phyloP scores from a whole-genome alignment of 1,140 invertebrate genomes.

The Saccostrea glomerata region DNA sequence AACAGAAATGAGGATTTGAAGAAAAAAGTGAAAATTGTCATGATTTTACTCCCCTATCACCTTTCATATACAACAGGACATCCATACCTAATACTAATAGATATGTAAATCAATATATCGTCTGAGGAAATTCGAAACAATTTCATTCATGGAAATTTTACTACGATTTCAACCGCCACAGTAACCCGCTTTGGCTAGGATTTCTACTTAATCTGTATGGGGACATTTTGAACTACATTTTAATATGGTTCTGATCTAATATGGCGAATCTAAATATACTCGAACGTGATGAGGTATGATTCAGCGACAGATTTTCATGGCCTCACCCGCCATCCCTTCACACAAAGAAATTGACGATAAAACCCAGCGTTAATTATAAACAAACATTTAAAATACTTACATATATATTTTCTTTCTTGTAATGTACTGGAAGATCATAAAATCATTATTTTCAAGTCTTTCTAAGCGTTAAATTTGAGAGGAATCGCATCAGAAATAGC shows the following conservation, averaged over 20 bases:
- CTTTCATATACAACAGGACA: too few species aligned
- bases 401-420: conserved; percentile 14
- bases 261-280: background rate
- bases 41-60: too few species aligned
- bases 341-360: background rate
- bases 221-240: background rate
- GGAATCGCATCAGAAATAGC: background rate
- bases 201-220: background rate
- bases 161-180: background rate
- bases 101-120: background rate
- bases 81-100: too few species aligned
- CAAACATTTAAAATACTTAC: background rate
- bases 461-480: background rate
- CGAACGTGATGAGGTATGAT: conserved; percentile 11
- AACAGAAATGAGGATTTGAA: too few species aligned
- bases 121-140: conserved; percentile 5
- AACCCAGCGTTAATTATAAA: background rate
- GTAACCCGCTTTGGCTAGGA: background rate
- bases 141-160: background rate
- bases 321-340: conserved; percentile 26
- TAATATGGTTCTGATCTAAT: background rate
- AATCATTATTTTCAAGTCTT: conserved; percentile 4
- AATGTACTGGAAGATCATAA: background rate
- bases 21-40: too few species aligned
- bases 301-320: conserved; percentile 14